These are phyloP conservation scores for Dicrostonyx torquatus DNA, from an alignment of 2,797 vertebrate genomes.

Conservation along the genomic window DNA sequence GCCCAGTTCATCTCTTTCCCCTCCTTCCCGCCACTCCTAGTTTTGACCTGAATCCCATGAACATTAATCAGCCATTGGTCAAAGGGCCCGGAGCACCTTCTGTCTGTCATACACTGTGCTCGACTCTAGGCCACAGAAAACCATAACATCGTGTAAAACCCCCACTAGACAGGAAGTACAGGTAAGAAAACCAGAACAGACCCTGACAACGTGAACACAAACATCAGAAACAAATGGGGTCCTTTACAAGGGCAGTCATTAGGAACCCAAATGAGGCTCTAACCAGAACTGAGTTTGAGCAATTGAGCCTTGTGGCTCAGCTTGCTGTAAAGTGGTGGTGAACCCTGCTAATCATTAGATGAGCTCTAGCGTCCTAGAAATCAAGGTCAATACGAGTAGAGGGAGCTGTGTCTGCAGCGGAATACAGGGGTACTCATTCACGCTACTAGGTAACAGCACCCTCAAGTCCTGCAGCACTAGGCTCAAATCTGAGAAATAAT, in stretches of 20 bases:
- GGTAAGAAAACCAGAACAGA: not conserved
- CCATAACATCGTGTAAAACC: not conserved
- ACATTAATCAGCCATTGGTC: not conserved
- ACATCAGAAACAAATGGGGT: not conserved
- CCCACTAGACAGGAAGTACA: not conserved
- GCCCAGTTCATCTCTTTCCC: not conserved
- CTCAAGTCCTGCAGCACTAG: conserved; percentile 13
- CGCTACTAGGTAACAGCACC: conserved; percentile 23
- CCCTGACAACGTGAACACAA: not conserved
- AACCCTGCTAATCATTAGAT: conserved; percentile 31
- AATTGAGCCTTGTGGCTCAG: not conserved
- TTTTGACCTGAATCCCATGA: not conserved
- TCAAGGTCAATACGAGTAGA: conserved; percentile 48
- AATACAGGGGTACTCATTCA: conserved; percentile 22
- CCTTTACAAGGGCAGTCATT: not conserved
- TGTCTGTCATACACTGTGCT: not conserved
- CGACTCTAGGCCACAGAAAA: too few species aligned
- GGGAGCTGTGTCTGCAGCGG: not conserved
- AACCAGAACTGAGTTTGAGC: not conserved
- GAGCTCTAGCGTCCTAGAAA: conserved; percentile 13
- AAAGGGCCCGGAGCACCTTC: not conserved
- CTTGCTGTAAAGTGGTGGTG: not conserved
- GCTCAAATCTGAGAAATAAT: conserved; percentile 48
- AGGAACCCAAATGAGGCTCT: not conserved
- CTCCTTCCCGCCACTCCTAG: not conserved